A percentile compares a stretch with the other conserved stretches of the same genome.
Conservation (phyloP, 2,113 vertebrate genomes). For the Pedionomus torquatus region DNA sequence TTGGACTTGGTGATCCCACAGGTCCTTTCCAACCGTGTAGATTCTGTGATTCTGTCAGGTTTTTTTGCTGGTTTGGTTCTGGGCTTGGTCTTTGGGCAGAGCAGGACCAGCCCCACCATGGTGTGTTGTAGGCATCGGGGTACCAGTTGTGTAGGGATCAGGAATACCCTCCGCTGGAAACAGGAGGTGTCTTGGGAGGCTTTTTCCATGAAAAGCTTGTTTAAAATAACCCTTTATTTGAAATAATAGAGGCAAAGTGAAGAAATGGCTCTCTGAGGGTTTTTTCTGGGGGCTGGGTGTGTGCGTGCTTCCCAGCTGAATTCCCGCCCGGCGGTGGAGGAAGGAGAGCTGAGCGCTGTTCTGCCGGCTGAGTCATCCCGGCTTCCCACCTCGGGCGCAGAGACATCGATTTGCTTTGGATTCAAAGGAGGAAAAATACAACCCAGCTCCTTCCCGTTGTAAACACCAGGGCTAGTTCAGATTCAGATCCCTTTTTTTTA, state of each 20-base stretch:
- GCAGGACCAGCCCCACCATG: neutral
- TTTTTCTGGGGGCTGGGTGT: neutral
- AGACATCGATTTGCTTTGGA: neutral
- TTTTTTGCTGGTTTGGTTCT: neutral
- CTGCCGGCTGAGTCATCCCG: constrained; percentile 31
- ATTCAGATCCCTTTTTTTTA: neutral
- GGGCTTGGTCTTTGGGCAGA: neutral
- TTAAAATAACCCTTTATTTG: neutral
- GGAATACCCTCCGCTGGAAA: neutral
- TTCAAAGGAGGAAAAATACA: neutral
- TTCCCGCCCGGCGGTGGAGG: neutral
- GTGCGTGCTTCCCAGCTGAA: neutral
- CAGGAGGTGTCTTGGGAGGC: neutral
- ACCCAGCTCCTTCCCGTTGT: neutral
- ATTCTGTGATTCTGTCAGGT: too few species aligned
- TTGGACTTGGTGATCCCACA: too few species aligned
- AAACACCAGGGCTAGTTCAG: fast-evolving
- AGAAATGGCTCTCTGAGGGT: neutral
- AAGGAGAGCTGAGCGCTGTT: neutral
- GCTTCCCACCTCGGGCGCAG: neutral
- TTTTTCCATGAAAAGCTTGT: neutral
- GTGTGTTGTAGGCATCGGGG: fast-evolving
- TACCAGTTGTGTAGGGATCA: fast-evolving
- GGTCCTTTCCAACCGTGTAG: too few species aligned
- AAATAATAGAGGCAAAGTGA: neutral